Percentiles rank a stretch among this genome's conserved stretches.
Evolutionary conservation across 2,888 invertebrate species (phyloP).

Genomic region (Parasteatoda lunata): DNA sequence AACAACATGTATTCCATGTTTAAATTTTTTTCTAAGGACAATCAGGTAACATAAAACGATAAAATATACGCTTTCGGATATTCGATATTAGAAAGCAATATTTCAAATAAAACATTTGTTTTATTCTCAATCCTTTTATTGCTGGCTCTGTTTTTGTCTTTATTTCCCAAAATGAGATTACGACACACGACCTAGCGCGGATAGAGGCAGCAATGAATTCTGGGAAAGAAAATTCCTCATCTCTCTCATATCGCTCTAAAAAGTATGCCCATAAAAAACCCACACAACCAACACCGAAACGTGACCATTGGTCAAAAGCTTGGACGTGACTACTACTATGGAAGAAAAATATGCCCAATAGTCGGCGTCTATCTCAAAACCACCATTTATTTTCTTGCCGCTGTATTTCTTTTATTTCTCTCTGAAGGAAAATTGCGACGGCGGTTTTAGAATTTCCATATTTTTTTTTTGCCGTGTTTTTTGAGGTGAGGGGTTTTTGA

Average conservation of each 20-base stretch:
- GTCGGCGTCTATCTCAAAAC: background rate
- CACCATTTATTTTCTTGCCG: background rate
- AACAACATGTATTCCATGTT: too few species aligned
- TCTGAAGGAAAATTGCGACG: background rate
- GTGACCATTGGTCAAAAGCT: constrained; percentile 46
- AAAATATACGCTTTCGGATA: too few species aligned
- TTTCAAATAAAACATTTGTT: too few species aligned
- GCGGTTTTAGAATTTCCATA: constrained; percentile 38
- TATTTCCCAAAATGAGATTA: background rate
- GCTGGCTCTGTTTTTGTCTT: background rate
- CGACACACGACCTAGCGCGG: background rate
- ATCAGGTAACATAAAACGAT: too few species aligned
- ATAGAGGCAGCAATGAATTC: background rate
- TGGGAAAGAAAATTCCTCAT: background rate
- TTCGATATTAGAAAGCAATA: too few species aligned
- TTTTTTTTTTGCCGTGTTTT: constrained; percentile 14
- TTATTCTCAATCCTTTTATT: background rate
- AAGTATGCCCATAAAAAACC: constrained; percentile 24
- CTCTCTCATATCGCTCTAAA: constrained; percentile 10
- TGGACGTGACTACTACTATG: background rate
- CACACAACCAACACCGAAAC: background rate
- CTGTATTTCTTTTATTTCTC: constrained; percentile 5
- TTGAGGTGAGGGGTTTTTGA: constrained; percentile 4
- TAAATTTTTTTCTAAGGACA: too few species aligned
- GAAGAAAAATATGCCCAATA: constrained; percentile 1